Base-by-base conservation (phyloP, 2,797 vertebrate genomes). In the Semotilus atromaculatus region DNA sequence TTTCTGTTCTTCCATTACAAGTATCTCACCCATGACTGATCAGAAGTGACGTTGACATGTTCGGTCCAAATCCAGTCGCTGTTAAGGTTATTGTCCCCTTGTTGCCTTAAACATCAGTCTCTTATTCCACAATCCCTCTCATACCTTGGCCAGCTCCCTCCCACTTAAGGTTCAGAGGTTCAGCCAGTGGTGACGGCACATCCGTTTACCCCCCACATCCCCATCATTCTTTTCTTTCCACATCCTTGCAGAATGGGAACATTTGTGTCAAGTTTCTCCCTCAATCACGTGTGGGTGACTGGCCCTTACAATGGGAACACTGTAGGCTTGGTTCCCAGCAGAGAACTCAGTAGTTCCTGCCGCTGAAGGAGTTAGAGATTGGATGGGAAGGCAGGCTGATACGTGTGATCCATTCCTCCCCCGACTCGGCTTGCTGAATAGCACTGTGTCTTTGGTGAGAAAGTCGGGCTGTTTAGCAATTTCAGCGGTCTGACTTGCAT, bases 301-400 rank as follows among this genome's bases (percentile, higher is more conserved):
- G 76, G 60, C 87, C 88, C 18, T 86, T 82, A 95, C 94, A 95
- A 93, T 93, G 90, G 90, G 86, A 84, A 89, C 92, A 93, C 92
- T 94, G 92, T 95, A 90, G 74, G 81, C 67, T 43, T 34, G n/a
- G 80, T 79, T 82, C 82, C 72, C 82, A 85, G 74, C 66, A 86
- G 82, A 86, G 82, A 55, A 62, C 38, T 55, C 81, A 7, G 85
- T 75, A 82, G 88, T 85, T 85, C 76, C 82, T 86, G 58, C 76
- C 19, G 51, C 71, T 29, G 80, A 82, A 86, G 66, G 62, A 78
- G 62, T 75, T 48, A 83, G 71, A 80, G 80, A 88, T 86, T 83
- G 67, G 78, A 71, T 86, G 82, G 79, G 75, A 85, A 84, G 70
- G 43, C 68, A n/a, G 43, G 70, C 62, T 76, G 75, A 86, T 83